Conservation (phyloP, 2,888 invertebrate species). For the Chrysodeixis includens region DNA sequence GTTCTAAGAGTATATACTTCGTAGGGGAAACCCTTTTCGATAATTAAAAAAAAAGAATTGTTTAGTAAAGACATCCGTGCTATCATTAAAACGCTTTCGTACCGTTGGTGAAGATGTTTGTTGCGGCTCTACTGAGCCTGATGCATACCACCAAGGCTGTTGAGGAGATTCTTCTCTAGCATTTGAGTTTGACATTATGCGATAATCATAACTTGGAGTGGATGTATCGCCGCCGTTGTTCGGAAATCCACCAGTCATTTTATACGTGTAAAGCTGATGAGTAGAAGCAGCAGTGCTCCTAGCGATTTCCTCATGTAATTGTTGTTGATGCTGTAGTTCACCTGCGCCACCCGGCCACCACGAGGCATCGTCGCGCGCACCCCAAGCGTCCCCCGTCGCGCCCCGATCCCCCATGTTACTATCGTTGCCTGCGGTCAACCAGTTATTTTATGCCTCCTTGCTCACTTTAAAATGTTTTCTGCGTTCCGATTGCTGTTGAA, state of each 20-base stretch:
- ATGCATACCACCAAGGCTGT: constrained; percentile 93
- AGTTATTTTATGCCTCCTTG: constrained; percentile 81
- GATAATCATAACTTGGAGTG: constrained; percentile 93
- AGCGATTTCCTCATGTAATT: constrained; percentile 85
- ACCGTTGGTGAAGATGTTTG: constrained; percentile 86
- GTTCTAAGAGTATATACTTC: too few species aligned
- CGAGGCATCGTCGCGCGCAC: constrained; percentile 89
- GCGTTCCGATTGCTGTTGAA: constrained; percentile 66
- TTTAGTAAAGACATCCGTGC: constrained; percentile 30
- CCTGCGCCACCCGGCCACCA: constrained; percentile 87
- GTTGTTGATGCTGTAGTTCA: constrained; percentile 87
- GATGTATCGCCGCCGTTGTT: constrained; percentile 91
- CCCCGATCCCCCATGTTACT: constrained; percentile 87
- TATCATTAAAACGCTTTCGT: constrained; percentile 58
- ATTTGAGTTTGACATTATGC: constrained; percentile 90
- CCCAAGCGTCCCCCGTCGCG: constrained; percentile 89
- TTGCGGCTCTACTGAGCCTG: constrained; percentile 89
- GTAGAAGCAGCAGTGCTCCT: constrained; percentile 84
- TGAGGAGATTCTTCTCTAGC: constrained; percentile 85
- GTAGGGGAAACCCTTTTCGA: background rate
- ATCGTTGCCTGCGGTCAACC: constrained; percentile 82
- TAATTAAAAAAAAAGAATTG: background rate
- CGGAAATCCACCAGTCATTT: constrained; percentile 95
- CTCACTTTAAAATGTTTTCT: constrained; percentile 70
- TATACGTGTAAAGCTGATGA: constrained; percentile 95